Conservation (phyloP, 2,888 invertebrate genomes). For the Drosophila subsilvestris region DNA sequence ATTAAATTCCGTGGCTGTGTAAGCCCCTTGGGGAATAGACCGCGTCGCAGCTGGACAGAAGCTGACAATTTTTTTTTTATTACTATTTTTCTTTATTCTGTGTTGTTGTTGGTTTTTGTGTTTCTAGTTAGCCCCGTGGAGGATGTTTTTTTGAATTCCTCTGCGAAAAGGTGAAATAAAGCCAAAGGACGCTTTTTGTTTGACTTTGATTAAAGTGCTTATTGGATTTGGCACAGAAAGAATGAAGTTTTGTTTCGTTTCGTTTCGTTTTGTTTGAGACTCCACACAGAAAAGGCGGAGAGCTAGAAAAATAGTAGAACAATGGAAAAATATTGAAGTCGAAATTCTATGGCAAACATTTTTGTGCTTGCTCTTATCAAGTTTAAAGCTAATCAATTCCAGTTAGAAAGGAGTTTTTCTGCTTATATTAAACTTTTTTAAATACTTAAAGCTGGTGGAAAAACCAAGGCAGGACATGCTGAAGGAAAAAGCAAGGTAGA, state of each 20-base stretch:
- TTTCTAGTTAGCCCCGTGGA: slow-evolving; percentile 15
- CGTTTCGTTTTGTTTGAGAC: slow-evolving; percentile 3
- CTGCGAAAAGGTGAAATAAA: slow-evolving; percentile 55
- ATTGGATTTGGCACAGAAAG: slow-evolving; percentile 54
- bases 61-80: slow-evolving; percentile 15
- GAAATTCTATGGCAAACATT: neutral
- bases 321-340: neutral
- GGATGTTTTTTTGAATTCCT: slow-evolving; percentile 28
- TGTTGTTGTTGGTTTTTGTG: slow-evolving; percentile 13
- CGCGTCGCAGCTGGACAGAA: slow-evolving; percentile 26
- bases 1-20: slow-evolving; percentile 42
- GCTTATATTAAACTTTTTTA: too few relatives aligned
- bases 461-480: too few relatives aligned
- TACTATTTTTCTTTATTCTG: slow-evolving; percentile 22
- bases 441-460: neutral
- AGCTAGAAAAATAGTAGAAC: neutral
- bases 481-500: too few relatives aligned
- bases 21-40: slow-evolving; percentile 32
- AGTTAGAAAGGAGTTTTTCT: neutral
- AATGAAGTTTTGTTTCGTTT: slow-evolving; percentile 2
- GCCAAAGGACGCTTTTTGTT: slow-evolving; percentile 25
- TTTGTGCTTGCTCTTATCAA: neutral
- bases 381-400: neutral
- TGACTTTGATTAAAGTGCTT: slow-evolving; percentile 59
- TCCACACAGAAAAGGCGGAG: neutral